These are phyloP conservation scores for Nasonovia ribisnigri DNA, from an alignment of 2,888 invertebrate species.

Conservation along the genomic window DNA sequence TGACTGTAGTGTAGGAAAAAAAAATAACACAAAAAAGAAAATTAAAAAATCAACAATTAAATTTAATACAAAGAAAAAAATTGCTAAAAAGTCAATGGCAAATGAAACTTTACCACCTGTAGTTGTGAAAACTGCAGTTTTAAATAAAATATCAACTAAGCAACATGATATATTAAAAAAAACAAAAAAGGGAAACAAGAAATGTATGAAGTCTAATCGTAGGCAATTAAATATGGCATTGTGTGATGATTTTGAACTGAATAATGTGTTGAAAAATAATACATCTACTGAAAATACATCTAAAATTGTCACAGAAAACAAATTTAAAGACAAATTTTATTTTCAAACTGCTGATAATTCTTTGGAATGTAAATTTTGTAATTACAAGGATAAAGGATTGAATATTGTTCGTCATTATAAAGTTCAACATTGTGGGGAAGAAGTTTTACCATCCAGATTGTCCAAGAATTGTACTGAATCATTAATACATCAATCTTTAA, in stretches of 20 bases:
- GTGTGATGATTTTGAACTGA: background rate
- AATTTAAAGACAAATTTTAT: slow-evolving; percentile 48
- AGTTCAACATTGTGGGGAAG: slow-evolving; percentile 15
- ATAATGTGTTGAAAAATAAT: background rate
- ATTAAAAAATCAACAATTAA: slow-evolving; percentile 7
- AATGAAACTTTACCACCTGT: background rate
- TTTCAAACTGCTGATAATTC: slow-evolving; percentile 25
- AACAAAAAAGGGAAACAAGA: background rate
- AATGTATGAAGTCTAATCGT: background rate
- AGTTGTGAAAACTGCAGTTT: background rate
- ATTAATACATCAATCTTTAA: slow-evolving; percentile 38
- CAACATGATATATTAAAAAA: background rate
- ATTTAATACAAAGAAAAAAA: background rate
- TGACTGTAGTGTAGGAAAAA: background rate
- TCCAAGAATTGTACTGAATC: slow-evolving; percentile 26
- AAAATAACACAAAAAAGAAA: background rate
- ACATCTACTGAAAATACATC: background rate
- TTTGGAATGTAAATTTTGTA: slow-evolving; percentile 59
- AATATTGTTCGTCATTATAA: slow-evolving; percentile 54
- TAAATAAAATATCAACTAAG: background rate
- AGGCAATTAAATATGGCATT: background rate
- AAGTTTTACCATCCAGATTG: slow-evolving; percentile 51
- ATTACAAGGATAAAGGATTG: slow-evolving; percentile 8
- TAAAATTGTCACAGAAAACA: background rate
- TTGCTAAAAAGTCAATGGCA: background rate